Evolutionary conservation across 2,797 vertebrate species (phyloP).

Genomic region (Amblyopsis hoosieri): DNA sequence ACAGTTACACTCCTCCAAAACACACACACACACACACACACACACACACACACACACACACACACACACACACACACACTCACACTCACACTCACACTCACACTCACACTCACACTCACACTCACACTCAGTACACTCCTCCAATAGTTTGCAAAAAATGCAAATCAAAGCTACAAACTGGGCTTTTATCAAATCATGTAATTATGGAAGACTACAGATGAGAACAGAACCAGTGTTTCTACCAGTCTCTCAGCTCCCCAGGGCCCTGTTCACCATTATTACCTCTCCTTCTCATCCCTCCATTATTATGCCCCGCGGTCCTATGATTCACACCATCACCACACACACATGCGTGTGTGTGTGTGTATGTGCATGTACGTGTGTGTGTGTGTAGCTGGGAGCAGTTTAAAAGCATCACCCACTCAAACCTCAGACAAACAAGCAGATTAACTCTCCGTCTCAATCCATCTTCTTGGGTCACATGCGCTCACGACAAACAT

Average conservation of each 20-base stretch:
- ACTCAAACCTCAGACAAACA: constrained; percentile 65
- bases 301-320: constrained; percentile 32
- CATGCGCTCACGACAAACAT: background rate
- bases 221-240: constrained; percentile 24
- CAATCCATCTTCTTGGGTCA: constrained; percentile 9
- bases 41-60: background rate
- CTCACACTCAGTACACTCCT: no score
- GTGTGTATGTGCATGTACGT: background rate
- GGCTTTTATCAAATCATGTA: no score
- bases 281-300: constrained; percentile 58
- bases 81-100: no score
- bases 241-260: constrained; percentile 30
- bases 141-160: no score
- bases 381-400: constrained; percentile 40
- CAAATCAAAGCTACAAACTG: no score
- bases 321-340: constrained; percentile 54
- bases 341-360: constrained; percentile 22
- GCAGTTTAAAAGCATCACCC: constrained; percentile 57
- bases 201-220: no score
- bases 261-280: constrained; percentile 60
- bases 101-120: background rate
- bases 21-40: background rate
- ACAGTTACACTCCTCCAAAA: background rate
- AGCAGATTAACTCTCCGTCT: constrained; percentile 47
- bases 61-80: background rate